Conservation (phyloP, 2,113 vertebrate species). For the Oostethus manadensis region DNA sequence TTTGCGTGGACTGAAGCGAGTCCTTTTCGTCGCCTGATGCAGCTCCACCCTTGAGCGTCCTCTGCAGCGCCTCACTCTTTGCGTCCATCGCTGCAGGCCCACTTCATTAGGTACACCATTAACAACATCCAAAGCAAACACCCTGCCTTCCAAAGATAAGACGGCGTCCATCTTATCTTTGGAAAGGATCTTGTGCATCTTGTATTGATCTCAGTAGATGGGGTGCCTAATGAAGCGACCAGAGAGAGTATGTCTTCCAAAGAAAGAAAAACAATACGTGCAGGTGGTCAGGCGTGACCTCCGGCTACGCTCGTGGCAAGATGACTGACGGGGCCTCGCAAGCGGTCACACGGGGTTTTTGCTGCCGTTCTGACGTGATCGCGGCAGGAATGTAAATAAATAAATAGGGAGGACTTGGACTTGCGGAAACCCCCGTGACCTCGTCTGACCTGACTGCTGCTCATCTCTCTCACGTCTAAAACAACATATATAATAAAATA, state of each 20-base stretch:
- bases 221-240: no score
- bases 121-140: no score
- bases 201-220: no score
- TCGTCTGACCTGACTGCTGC: neutral
- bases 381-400: neutral
- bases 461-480: neutral
- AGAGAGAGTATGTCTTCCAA: neutral
- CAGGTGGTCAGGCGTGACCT: neutral
- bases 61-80: no score
- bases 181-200: no score
- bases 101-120: neutral
- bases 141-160: no score
- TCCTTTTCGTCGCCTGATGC: neutral
- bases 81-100: neutral
- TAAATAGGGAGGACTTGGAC: neutral
- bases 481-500: no score
- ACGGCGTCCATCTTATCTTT: no score
- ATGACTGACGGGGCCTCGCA: neutral
- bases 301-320: neutral
- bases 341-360: no score
- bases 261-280: neutral
- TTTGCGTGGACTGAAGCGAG: no score
- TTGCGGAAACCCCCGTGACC: no score
- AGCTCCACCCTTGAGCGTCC: neutral
- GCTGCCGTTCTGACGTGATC: neutral